Percentiles rank a stretch among this genome's conserved stretches.
These are phyloP conservation scores for Psylliodes chrysocephalus DNA, from an alignment of 2,888 invertebrate genomes.

Conservation along the genomic window DNA sequence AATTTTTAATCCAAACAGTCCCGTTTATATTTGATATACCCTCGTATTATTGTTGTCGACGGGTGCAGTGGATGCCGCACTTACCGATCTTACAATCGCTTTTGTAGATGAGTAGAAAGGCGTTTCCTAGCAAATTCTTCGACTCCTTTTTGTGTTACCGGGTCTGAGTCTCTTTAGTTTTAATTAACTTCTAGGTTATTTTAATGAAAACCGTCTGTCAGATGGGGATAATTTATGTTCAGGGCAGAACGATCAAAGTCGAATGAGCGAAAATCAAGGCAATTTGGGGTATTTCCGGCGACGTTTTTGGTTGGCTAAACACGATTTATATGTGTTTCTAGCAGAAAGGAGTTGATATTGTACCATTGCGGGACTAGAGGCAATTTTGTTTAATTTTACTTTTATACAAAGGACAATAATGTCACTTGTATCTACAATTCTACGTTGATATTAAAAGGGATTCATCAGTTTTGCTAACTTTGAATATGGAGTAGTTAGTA, in stretches of 20 bases:
- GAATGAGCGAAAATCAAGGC: constrained; percentile 13
- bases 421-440: no score
- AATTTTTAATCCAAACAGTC: no score
- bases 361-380: neutral
- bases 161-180: constrained; percentile 28
- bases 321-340: constrained; percentile 13
- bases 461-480: no score
- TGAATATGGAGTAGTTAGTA: no score
- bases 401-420: neutral
- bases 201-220: constrained; percentile 36
- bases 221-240: constrained; percentile 30
- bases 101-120: constrained; percentile 5
- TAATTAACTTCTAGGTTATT: constrained; percentile 37
- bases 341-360: neutral
- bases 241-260: constrained; percentile 18
- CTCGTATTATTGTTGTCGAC: no score
- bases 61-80: neutral
- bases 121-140: constrained; percentile 21
- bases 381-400: no score
- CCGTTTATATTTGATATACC: no score
- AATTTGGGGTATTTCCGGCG: constrained; percentile 14
- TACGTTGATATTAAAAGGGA: no score
- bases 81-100: neutral
- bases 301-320: constrained; percentile 15
- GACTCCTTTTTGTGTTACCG: constrained; percentile 30